Evolutionary conservation across 2,113 vertebrate genomes (phyloP).

Genomic region (Trachemys scripta): DNA sequence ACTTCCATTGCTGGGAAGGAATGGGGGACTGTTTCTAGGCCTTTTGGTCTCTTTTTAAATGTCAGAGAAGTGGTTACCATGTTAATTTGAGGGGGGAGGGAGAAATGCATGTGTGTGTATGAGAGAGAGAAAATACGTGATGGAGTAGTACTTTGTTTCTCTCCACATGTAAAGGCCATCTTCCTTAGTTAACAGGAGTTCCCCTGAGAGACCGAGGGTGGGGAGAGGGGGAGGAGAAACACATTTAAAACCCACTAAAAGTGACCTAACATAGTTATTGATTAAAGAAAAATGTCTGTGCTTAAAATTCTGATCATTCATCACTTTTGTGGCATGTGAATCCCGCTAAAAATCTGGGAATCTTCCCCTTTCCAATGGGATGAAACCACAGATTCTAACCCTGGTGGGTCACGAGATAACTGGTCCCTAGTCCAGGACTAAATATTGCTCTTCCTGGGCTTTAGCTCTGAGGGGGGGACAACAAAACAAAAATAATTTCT

Average conservation of each 20-base stretch:
- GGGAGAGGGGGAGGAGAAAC: background rate
- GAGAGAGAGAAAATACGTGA: background rate
- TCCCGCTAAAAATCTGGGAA: background rate
- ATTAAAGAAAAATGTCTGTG: background rate
- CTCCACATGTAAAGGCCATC: background rate
- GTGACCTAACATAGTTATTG: background rate
- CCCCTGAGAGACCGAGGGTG: background rate
- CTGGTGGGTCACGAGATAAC: background rate
- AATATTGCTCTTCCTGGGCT: background rate
- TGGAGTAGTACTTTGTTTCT: background rate
- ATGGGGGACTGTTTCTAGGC: background rate
- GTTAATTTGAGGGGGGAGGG: background rate
- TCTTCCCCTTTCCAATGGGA: background rate
- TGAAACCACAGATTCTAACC: background rate
- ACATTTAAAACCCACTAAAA: background rate
- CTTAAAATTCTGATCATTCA: background rate
- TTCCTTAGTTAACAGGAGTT: background rate
- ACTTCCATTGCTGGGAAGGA: accelerated
- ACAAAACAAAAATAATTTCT: background rate
- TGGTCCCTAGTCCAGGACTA: background rate
- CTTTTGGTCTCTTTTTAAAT: background rate
- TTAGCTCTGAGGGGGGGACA: background rate
- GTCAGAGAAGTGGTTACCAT: background rate
- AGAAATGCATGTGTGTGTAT: background rate
- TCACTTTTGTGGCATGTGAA: background rate